Evolutionary conservation across 2,797 vertebrate genomes (phyloP).

Genomic region (Silurus lanzhouensis): DNA sequence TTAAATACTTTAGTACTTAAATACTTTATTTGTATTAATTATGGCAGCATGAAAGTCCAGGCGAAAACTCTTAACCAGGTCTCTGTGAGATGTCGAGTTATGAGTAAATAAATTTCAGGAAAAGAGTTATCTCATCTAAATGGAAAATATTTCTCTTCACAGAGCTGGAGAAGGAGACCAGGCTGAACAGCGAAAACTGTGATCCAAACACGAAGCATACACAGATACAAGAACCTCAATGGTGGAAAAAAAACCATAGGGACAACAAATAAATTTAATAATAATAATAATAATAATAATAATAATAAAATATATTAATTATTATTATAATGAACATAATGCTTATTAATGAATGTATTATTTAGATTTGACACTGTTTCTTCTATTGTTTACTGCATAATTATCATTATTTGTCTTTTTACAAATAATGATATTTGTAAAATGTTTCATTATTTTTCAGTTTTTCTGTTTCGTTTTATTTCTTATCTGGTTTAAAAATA

Average conservation of each 20-base stretch:
- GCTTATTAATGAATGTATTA: background rate
- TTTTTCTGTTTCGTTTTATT: background rate
- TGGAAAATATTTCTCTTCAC: slow-evolving; percentile 15
- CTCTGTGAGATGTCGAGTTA: background rate
- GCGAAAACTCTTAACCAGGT: background rate
- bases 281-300: background rate
- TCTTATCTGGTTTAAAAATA: background rate
- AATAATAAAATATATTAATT: background rate
- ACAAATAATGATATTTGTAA: background rate
- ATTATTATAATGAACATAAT: background rate
- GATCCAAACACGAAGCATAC: background rate
- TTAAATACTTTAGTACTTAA: too few relatives aligned
- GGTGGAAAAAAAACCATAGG: background rate
- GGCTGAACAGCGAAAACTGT: background rate
- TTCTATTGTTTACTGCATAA: background rate
- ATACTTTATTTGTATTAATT: background rate
- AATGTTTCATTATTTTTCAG: background rate
- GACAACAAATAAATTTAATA: background rate
- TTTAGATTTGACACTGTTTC: background rate
- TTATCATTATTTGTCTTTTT: background rate
- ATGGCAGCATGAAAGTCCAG: background rate
- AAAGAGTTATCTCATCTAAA: slow-evolving; percentile 6
- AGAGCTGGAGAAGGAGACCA: slow-evolving; percentile 9
- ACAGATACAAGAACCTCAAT: background rate
- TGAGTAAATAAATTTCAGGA: background rate